Percentiles rank a stretch among this genome's conserved stretches.
These are phyloP conservation scores for Haliclystus octoradiatus DNA, from an alignment of 30 jellyfish, hydroid and myxozoan genomes.

Conservation along the genomic window DNA sequence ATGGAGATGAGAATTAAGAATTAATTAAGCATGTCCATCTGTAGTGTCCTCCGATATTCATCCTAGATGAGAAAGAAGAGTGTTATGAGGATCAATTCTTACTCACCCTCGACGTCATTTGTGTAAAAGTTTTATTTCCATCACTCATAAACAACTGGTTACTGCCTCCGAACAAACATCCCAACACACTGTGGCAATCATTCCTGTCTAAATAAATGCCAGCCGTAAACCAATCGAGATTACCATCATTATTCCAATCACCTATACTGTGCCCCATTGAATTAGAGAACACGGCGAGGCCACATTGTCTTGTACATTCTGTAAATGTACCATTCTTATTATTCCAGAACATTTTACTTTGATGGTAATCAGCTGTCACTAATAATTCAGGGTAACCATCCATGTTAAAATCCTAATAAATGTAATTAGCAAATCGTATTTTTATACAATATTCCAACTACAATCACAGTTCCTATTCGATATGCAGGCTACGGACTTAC, in stretches of 20 bases:
- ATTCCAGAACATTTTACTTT: constrained; percentile 81
- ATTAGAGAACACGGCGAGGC: constrained; percentile 64
- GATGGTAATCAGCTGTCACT: constrained; percentile 72
- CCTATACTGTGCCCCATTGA: constrained; percentile 96
- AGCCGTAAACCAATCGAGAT: constrained; percentile 54
- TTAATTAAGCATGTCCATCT: too few relatives aligned
- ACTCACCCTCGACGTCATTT: constrained; percentile 47
- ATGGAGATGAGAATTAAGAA: too few relatives aligned
- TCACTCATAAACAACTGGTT: constrained; percentile 48
- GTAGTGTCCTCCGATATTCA: too few relatives aligned
- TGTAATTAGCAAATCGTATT: too few relatives aligned
- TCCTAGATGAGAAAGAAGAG: too few relatives aligned
- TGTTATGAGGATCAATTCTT: too few relatives aligned
- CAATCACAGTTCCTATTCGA: neutral
- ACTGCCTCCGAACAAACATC: constrained; percentile 67
- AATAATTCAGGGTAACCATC: constrained; percentile 80
- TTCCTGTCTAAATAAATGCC: constrained; percentile 35
- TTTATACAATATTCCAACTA: too few relatives aligned
- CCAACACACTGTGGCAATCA: constrained; percentile 48
- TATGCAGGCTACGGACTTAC: too few relatives aligned
- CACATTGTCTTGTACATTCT: constrained; percentile 56
- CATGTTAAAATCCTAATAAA: constrained; percentile 62
- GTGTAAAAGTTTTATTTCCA: constrained; percentile 44
- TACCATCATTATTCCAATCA: constrained; percentile 73
- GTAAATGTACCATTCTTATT: constrained; percentile 69